phyloP scores from a whole-genome alignment of 2,888 invertebrate genomes.

The Neoaliturus tenellus region DNA sequence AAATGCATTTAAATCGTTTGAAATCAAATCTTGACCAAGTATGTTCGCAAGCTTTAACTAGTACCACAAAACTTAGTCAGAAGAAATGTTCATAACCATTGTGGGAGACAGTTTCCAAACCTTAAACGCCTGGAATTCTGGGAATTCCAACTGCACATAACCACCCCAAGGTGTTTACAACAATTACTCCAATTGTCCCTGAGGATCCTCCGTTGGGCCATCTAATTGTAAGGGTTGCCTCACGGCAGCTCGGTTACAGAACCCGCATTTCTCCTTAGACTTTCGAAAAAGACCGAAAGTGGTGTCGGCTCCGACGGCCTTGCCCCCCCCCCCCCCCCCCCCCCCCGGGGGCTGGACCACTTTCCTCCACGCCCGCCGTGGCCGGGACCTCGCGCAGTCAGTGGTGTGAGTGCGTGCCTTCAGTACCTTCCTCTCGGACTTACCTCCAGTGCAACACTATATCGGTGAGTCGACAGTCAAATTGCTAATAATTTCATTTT shows the following conservation, averaged over 20 bases:
- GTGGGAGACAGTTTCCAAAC: neutral
- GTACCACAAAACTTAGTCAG: no score
- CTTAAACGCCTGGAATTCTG: neutral
- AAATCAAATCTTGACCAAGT: no score
- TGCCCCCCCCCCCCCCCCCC: constrained; percentile 1
- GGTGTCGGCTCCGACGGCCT: constrained; percentile 8
- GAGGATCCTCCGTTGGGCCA: neutral
- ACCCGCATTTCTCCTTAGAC: constrained; percentile 23
- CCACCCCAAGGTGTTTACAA: no score
- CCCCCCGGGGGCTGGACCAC: neutral
- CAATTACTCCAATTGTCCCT: neutral
- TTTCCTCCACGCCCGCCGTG: constrained; percentile 2
- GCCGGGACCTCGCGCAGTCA: neutral
- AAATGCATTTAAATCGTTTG: no score
- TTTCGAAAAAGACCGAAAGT: constrained; percentile 44
- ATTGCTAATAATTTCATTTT: no score
- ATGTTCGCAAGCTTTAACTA: no score
- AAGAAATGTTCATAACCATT: no score
- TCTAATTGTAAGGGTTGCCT: constrained; percentile 19
- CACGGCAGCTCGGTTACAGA: constrained; percentile 6
- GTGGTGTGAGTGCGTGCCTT: constrained; percentile 23
- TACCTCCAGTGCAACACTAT: no score
- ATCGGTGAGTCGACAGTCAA: no score
- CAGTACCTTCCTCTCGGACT: no score
- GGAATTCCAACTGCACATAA: neutral